Evolutionary conservation across 2,797 vertebrate species (phyloP).

Genomic region (Chelon auratus): DNA sequence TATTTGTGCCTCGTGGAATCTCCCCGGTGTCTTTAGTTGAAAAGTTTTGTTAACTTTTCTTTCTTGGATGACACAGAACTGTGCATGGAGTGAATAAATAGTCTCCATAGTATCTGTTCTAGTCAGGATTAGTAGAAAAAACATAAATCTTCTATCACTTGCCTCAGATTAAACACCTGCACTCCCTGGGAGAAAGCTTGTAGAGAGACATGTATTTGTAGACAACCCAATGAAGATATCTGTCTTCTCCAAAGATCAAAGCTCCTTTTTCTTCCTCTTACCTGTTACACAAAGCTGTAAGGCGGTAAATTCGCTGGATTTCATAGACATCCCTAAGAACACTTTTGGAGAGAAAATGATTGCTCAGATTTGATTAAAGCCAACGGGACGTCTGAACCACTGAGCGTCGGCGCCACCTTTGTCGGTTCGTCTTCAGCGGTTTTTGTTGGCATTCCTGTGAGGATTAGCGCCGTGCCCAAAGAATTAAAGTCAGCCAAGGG

Average conservation of each 20-base stretch:
- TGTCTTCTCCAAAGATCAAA: constrained; percentile 8
- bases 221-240: background rate
- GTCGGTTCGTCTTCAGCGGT: background rate
- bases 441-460: constrained; percentile 42
- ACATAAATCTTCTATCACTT: background rate
- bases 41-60: too few species aligned
- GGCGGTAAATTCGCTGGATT: constrained; percentile 4
- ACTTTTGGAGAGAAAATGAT: background rate
- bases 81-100: too few species aligned
- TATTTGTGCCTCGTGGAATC: too few species aligned
- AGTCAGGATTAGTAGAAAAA: too few species aligned
- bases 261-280: background rate
- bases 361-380: background rate
- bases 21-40: too few species aligned
- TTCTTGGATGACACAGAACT: too few species aligned
- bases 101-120: too few species aligned
- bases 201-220: background rate
- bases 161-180: background rate
- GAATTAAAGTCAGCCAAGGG: background rate
- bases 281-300: background rate
- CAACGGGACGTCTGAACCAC: background rate
- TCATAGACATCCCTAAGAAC: background rate
- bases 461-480: constrained; percentile 43
- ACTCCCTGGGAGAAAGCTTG: background rate
- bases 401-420: background rate